phyloP scores from a whole-genome alignment of 1,140 invertebrate species.

The Mactra quadrangularis region DNA sequence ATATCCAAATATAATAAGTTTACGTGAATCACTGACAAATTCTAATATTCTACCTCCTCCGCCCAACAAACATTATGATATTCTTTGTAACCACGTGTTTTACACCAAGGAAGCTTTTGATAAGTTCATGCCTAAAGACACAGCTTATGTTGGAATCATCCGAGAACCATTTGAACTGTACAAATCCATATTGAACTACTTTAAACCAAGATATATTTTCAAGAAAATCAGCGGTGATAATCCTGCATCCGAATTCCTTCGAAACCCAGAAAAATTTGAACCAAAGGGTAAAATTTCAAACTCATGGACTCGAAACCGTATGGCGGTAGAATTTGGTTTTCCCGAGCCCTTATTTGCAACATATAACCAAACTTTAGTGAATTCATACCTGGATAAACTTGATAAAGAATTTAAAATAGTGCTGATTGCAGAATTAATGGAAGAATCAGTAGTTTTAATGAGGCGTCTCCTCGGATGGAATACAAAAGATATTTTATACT shows the following conservation, averaged over 20 bases:
- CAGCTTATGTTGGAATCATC: conserved; percentile 65
- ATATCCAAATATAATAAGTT: conserved; percentile 61
- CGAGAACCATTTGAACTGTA: conserved; percentile 67
- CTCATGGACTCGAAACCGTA: conserved; percentile 65
- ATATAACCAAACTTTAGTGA: conserved; percentile 24
- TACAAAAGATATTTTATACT: conserved; percentile 81
- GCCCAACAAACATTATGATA: conserved; percentile 62
- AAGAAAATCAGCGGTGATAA: conserved; percentile 6
- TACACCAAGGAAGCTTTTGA: conserved; percentile 59
- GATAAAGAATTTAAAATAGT: conserved; percentile 83
- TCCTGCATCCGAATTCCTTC: conserved; percentile 40
- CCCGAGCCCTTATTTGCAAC: conserved; percentile 30
- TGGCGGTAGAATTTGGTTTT: conserved; percentile 68
- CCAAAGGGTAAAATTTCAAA: conserved; percentile 9
- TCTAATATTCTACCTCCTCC: conserved; percentile 49
- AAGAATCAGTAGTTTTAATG: conserved; percentile 85
- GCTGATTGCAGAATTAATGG: conserved; percentile 85
- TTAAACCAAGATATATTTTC: conserved; percentile 50
- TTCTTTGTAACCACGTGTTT: conserved; percentile 70
- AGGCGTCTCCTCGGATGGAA: conserved; percentile 84
- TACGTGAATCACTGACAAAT: conserved; percentile 26
- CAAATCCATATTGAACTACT: conserved; percentile 68
- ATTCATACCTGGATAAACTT: conserved; percentile 47
- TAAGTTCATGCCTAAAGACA: conserved; percentile 64
- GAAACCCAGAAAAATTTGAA: conserved; percentile 55